Evolutionary conservation across 2,797 vertebrate species (phyloP).

Genomic region (Protosalanx chinensis): DNA sequence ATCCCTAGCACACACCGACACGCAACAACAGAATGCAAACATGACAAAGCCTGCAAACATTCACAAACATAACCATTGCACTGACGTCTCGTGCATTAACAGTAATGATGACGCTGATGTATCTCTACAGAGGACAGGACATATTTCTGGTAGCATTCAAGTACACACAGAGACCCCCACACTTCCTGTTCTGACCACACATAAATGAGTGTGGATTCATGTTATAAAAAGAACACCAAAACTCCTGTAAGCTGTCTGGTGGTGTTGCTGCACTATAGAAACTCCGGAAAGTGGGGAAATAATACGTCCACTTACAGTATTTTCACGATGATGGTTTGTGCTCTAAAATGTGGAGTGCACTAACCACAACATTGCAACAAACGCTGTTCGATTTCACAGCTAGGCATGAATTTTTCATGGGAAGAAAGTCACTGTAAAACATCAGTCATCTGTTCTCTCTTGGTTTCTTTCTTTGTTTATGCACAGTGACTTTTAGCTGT

Average conservation of each 20-base stretch:
- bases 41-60: not conserved
- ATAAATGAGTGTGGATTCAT: not conserved
- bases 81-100: no score
- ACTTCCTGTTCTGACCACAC: not conserved
- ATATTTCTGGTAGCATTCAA: not conserved
- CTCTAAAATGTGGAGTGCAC: not conserved
- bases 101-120: not conserved
- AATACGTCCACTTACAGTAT: not conserved
- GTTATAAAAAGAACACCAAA: not conserved
- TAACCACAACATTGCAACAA: slow-evolving; percentile 43
- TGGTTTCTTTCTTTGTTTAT: not conserved
- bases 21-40: no score
- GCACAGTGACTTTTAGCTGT: not conserved
- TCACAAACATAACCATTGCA: not conserved
- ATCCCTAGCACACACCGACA: no score
- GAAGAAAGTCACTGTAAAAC: not conserved
- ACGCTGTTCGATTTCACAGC: slow-evolving; percentile 51
- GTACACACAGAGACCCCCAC: not conserved
- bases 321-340: not conserved
- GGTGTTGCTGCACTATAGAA: no score
- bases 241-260: not conserved
- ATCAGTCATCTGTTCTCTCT: not conserved
- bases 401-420: slow-evolving; percentile 65
- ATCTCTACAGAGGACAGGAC: not conserved
- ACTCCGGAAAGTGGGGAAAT: not conserved